Percentiles rank a stretch among this genome's conserved stretches.
These are phyloP conservation scores for Cataglyphis hispanica DNA, from an alignment of 1,140 invertebrate genomes.

Conservation along the genomic window DNA sequence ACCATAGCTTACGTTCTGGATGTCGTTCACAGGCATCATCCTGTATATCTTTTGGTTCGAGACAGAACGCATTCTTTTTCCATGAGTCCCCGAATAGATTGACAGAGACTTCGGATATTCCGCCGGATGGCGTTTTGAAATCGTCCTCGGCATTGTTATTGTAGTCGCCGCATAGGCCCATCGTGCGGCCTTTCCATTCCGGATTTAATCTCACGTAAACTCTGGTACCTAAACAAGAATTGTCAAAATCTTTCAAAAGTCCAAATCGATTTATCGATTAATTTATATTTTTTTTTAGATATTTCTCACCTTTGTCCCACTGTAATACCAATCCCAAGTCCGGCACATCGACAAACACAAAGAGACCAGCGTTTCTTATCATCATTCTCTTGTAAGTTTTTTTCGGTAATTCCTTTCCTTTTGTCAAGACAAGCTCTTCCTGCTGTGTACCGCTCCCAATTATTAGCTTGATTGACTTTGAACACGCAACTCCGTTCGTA, in stretches of 20 bases:
- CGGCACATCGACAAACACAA: slow-evolving; percentile 92
- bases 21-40: slow-evolving; percentile 92
- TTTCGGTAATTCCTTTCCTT: slow-evolving; percentile 83
- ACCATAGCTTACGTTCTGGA: slow-evolving; percentile 93
- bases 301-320: slow-evolving; percentile 91
- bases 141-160: slow-evolving; percentile 94
- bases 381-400: slow-evolving; percentile 84
- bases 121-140: slow-evolving; percentile 93
- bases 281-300: not conserved
- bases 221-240: slow-evolving; percentile 88
- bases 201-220: slow-evolving; percentile 92
- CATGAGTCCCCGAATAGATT: slow-evolving; percentile 95
- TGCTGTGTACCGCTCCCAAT: slow-evolving; percentile 87
- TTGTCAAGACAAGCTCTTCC: slow-evolving; percentile 89
- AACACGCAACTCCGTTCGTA: slow-evolving; percentile 94
- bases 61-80: slow-evolving; percentile 93
- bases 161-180: slow-evolving; percentile 96
- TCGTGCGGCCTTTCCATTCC: slow-evolving; percentile 91
- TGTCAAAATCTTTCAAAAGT: slow-evolving; percentile 1
- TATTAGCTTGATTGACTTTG: slow-evolving; percentile 92
- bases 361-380: slow-evolving; percentile 90
- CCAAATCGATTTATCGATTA: not conserved
- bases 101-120: slow-evolving; percentile 90
- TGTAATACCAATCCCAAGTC: slow-evolving; percentile 92
- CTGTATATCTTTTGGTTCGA: slow-evolving; percentile 84